phyloP scores from a whole-genome alignment of 2,888 invertebrate species.

The Sepioteuthis lessoniana region DNA sequence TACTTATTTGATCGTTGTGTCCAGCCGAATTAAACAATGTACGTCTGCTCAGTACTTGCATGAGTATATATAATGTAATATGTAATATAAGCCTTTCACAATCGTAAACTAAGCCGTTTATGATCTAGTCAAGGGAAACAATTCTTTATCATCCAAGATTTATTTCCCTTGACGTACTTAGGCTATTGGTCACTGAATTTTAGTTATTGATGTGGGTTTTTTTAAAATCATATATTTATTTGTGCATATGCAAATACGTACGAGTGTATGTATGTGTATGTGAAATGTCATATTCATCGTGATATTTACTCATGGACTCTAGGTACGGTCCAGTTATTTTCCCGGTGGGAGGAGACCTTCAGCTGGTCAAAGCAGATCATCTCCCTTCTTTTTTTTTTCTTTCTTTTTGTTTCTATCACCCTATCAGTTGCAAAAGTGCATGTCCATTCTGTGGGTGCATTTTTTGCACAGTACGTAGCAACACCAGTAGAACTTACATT shows the following conservation, averaged over 20 bases:
- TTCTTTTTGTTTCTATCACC: background rate
- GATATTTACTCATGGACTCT: background rate
- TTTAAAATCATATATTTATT: background rate
- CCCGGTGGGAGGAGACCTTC: background rate
- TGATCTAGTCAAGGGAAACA: background rate
- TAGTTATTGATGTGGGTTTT: background rate
- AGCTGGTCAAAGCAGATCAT: background rate
- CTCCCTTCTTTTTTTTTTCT: background rate
- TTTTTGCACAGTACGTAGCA: conserved; percentile 89
- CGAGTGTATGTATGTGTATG: background rate
- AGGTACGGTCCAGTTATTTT: background rate
- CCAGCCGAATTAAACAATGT: background rate
- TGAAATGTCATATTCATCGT: conserved; percentile 1
- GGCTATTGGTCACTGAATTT: background rate
- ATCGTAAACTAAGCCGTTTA: background rate
- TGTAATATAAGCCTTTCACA: background rate
- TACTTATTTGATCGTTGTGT: background rate
- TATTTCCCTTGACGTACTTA: background rate
- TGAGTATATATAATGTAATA: background rate
- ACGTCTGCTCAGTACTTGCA: background rate
- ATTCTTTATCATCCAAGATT: background rate
- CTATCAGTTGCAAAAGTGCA: conserved; percentile 87
- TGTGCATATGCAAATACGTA: background rate
- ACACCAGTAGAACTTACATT: conserved; percentile 93
- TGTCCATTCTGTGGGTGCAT: conserved; percentile 83